Base-by-base conservation (phyloP, 2,888 invertebrate genomes). In the Phragmatobia fuliginosa region DNA sequence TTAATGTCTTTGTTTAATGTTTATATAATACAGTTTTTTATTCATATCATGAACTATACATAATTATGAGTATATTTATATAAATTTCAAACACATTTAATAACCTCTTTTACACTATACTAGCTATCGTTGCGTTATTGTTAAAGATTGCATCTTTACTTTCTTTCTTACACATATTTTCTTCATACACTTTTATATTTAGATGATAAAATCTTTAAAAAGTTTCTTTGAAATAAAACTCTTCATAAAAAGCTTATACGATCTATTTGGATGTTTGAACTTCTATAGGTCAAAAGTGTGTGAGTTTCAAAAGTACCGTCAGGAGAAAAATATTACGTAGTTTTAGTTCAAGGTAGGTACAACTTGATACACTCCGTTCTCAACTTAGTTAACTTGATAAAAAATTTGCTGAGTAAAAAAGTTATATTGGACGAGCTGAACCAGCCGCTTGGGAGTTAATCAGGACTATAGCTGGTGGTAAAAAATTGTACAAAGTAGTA, bases 391-490 rank as follows among this genome's bases (percentile, higher is more conserved):
- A 68, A 68, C 68, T 49, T 63, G 59, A 64, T 64, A 36, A 68
- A 68, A 68, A 68, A 72, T 63, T 62, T 41, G 59, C 75, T 61
- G 77, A 71, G 63, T 60, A 67, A 71, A 74, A 74, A 81, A 72
- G 66, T 77, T 81, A 60, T 66, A 66, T 70, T 33, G 64, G 49
- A 52, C 67, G 71, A 70, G 68, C 72, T 67, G 59, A 73, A 71
- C 70, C 67, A 62, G 70, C 65, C 80, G 33, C 80, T 49, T 56
- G 82, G 76, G 80, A 80, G 70, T 73, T 74, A 81, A 80, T 80
- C 80, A 80, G 69, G 76, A 70, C 72, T 72, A 74, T 67, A 73
- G 70, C 49, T 70, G 58, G 70, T 61, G 62, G 69, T 36, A 61
- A 75, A 79, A 79, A 81, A 79, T 72, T 63, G 36, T 63, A 72